phyloP scores from a whole-genome alignment of 2,797 vertebrate species.

The Gorsachius magnificus region DNA sequence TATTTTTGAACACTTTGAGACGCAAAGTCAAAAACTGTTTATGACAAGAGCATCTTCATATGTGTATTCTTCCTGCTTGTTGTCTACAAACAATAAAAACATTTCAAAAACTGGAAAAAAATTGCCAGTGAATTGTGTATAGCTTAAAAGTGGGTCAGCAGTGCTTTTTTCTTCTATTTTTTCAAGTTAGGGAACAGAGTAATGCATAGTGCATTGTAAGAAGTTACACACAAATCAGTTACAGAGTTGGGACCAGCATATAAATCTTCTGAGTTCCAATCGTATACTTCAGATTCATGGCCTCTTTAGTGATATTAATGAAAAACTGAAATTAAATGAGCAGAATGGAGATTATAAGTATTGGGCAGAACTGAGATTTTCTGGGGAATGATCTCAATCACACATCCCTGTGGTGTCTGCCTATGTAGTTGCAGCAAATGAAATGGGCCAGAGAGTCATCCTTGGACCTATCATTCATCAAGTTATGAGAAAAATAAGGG shows the following conservation, averaged over 20 bases:
- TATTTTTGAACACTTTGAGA: not conserved
- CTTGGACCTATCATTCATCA: not conserved
- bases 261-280: not conserved
- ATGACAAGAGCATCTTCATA: not conserved
- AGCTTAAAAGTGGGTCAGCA: not conserved
- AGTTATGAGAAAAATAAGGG: not conserved
- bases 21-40: not conserved
- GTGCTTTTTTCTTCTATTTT: fast-evolving
- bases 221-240: not conserved
- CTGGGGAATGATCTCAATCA: not conserved
- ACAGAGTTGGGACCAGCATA: not conserved
- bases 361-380: not conserved
- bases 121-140: not conserved
- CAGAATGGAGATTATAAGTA: not conserved
- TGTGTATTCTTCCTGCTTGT: not conserved
- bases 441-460: not conserved
- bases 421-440: not conserved
- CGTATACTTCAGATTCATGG: not conserved
- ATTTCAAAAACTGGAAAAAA: not conserved
- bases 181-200: not conserved
- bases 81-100: not conserved
- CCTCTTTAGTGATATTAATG: not conserved
- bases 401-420: not conserved
- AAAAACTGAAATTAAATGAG: not conserved
- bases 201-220: not conserved